These are phyloP conservation scores for Brachionus angularis DNA, from an alignment of 1,140 invertebrate genomes.

Conservation along the genomic window DNA sequence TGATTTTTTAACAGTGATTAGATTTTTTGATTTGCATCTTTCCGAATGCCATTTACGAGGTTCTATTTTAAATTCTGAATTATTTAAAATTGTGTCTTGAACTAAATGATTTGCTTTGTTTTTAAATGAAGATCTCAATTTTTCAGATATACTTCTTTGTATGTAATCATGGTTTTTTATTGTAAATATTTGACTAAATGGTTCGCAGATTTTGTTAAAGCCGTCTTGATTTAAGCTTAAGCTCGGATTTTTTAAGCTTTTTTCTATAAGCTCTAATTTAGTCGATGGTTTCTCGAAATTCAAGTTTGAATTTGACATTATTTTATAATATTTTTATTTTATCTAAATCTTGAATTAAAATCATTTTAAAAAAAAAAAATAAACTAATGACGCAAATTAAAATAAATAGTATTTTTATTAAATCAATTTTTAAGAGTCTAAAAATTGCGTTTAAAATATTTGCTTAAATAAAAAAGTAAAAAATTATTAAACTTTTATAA, in stretches of 20 bases:
- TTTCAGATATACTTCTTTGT: conserved; percentile 12
- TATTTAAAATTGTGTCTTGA: neutral
- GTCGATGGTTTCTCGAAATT: neutral
- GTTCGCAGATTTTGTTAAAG: neutral
- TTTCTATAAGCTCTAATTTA: neutral
- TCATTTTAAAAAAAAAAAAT: too few relatives aligned
- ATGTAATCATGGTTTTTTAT: neutral
- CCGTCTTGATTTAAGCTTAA: too few relatives aligned
- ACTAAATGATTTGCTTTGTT: neutral
- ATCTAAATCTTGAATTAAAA: too few relatives aligned
- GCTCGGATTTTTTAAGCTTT: neutral
- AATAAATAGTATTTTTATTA: too few relatives aligned
- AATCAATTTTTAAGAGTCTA: too few relatives aligned
- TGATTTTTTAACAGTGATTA: too few relatives aligned
- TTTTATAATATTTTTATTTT: too few relatives aligned
- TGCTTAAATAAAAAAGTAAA: too few relatives aligned
- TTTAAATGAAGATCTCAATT: neutral
- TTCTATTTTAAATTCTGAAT: neutral
- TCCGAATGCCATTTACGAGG: neutral
- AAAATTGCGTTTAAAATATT: too few relatives aligned
- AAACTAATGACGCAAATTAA: too few relatives aligned
- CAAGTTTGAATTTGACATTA: too few relatives aligned
- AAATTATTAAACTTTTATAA: too few relatives aligned
- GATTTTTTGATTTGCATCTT: neutral
- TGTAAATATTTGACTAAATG: neutral